These are phyloP conservation scores for Cepphus grylle DNA, from an alignment of 2,113 vertebrate genomes.

Conservation along the genomic window DNA sequence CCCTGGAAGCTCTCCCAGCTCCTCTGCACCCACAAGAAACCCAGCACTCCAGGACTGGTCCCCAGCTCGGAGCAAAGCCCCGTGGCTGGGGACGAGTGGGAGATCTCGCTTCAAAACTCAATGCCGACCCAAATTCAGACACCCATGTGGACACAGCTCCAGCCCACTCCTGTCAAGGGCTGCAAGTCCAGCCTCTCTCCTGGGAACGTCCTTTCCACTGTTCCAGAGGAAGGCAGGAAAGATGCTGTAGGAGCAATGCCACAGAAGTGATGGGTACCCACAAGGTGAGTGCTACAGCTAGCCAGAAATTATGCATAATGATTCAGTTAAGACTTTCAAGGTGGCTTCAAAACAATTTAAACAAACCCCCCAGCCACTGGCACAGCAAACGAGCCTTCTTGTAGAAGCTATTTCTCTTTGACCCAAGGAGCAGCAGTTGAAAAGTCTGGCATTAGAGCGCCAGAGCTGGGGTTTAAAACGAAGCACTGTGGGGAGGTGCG, in stretches of 20 bases:
- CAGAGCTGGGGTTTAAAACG: background rate
- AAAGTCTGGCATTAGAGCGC: background rate
- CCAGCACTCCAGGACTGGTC: background rate
- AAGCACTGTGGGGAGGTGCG: background rate
- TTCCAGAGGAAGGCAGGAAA: background rate
- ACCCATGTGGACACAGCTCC: background rate
- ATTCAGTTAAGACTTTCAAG: background rate
- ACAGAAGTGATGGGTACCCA: background rate
- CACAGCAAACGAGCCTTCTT: background rate
- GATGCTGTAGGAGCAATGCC: background rate
- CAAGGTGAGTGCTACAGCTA: background rate
- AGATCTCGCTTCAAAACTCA: background rate
- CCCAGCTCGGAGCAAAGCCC: background rate
- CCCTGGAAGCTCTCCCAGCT: background rate
- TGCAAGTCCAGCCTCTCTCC: no score
- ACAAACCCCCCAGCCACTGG: background rate
- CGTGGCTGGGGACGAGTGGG: background rate
- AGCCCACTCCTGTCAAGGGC: background rate
- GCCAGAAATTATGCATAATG: background rate
- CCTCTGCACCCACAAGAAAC: background rate
- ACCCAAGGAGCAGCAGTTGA: background rate
- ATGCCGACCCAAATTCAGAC: background rate
- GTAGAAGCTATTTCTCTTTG: background rate
- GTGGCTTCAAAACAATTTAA: background rate
- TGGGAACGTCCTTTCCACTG: rapidly evolving